Conservation (phyloP, 1,140 invertebrate species). For the Hycleus phaleratus region DNA sequence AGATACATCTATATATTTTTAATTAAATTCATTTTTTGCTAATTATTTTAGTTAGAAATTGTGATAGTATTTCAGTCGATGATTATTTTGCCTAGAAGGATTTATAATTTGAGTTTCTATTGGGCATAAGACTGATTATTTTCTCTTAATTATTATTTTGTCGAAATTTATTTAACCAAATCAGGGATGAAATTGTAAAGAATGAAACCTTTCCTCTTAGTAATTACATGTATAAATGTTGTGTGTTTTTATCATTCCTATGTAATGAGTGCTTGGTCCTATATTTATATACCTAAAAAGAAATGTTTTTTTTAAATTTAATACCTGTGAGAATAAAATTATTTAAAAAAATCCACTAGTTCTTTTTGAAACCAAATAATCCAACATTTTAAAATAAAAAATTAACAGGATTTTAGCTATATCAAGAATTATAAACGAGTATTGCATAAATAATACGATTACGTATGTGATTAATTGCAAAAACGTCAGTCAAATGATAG, state of each 20-base stretch:
- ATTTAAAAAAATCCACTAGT: background rate
- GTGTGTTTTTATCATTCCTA: slow-evolving; percentile 15
- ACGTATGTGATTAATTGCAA: too few relatives aligned
- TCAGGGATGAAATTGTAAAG: slow-evolving; percentile 7
- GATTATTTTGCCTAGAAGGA: too few relatives aligned
- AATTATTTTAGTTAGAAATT: slow-evolving; percentile 1
- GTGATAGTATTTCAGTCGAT: background rate
- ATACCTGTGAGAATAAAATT: slow-evolving; percentile 14
- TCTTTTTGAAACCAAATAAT: too few relatives aligned
- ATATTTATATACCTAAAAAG: slow-evolving; percentile 13
- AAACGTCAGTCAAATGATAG: too few relatives aligned
- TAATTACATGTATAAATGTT: slow-evolving; percentile 12
- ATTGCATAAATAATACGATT: too few relatives aligned
- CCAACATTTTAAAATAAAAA: too few relatives aligned
- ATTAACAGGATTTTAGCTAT: too few relatives aligned
- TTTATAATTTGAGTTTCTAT: background rate
- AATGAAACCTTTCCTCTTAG: slow-evolving; percentile 1
- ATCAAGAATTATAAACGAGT: too few relatives aligned
- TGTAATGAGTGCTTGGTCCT: slow-evolving; percentile 13
- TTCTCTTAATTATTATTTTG: background rate
- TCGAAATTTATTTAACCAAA: slow-evolving; percentile 6
- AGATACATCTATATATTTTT: background rate
- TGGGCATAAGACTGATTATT: slow-evolving; percentile 10
- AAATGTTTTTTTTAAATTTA: slow-evolving; percentile 14
- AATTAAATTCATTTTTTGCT: background rate